Percentiles rank a stretch among this genome's conserved stretches.
Evolutionary conservation across 2,888 invertebrate species (phyloP).

Genomic region (Pyrocoelia pectoralis): DNA sequence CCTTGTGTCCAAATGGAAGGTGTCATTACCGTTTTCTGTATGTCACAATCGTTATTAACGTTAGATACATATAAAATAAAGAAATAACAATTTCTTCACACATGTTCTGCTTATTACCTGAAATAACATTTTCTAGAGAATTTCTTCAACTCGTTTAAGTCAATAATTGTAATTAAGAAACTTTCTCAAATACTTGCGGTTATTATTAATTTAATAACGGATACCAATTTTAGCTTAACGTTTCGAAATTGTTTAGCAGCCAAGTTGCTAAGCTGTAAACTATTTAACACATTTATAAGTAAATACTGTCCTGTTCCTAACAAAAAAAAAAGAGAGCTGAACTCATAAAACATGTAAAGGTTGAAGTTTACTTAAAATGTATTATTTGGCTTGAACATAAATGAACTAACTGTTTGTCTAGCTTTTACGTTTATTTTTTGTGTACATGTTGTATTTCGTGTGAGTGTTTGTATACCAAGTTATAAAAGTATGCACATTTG

Average conservation of each 20-base stretch:
- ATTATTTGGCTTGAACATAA: constrained; percentile 20
- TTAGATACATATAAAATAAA: constrained; percentile 2
- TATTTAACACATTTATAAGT: constrained; percentile 12
- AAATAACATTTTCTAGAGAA: background rate
- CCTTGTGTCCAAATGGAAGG: no score
- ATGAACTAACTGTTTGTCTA: constrained; percentile 21
- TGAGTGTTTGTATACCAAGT: constrained; percentile 18
- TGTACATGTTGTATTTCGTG: constrained; percentile 14
- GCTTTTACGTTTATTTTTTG: constrained; percentile 21
- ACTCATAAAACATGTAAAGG: constrained; percentile 24
- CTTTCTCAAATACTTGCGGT: constrained; percentile 9
- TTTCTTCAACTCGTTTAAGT: background rate
- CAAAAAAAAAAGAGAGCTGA: background rate
- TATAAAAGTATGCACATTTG: constrained; percentile 11
- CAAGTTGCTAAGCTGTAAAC: constrained; percentile 1
- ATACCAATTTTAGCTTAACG: background rate
- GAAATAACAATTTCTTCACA: constrained; percentile 2
- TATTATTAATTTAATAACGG: background rate
- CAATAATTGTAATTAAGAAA: background rate
- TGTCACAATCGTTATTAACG: background rate
- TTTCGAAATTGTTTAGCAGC: background rate
- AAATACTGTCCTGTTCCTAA: background rate
- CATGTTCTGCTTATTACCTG: background rate
- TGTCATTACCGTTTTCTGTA: constrained; percentile 2
- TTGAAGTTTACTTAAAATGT: constrained; percentile 22